Conservation (phyloP, 2,797 vertebrate species). For the Hydrolagus colliei region DNA sequence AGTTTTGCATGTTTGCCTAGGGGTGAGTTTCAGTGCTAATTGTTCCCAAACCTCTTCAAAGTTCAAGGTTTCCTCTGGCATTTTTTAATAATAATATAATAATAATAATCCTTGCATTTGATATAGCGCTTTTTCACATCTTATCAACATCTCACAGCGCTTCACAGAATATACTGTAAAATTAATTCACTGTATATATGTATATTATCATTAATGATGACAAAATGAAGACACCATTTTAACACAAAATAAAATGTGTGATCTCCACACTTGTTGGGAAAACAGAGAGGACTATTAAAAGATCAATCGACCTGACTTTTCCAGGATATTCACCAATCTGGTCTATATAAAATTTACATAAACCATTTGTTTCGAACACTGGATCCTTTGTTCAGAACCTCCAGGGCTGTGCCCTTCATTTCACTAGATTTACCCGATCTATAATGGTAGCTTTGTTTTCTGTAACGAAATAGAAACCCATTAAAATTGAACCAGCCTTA, state of each 20-base stretch:
- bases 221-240: neutral
- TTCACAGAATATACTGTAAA: too few species aligned
- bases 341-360: constrained; percentile 45
- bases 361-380: constrained; percentile 52
- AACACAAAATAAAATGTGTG: neutral
- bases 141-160: too few species aligned
- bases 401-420: constrained; percentile 37
- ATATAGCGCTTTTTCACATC: too few species aligned
- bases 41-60: too few species aligned
- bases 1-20: too few species aligned
- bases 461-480: constrained; percentile 21
- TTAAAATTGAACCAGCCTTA: constrained; percentile 4
- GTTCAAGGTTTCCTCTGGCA: too few species aligned
- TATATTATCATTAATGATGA: too few species aligned
- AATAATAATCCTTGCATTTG: too few species aligned
- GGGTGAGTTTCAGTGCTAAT: too few species aligned
- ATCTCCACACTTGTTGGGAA: neutral
- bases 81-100: too few species aligned
- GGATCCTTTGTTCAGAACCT: constrained; percentile 49
- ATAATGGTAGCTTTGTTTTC: constrained; percentile 13
- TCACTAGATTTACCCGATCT: neutral
- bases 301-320: neutral
- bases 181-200: too few species aligned
- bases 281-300: neutral
- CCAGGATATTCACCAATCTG: constrained; percentile 6